Percentiles rank a stretch among this genome's conserved stretches.
Conservation (phyloP, 2,113 vertebrate genomes). For the Pluvianellus socialis region DNA sequence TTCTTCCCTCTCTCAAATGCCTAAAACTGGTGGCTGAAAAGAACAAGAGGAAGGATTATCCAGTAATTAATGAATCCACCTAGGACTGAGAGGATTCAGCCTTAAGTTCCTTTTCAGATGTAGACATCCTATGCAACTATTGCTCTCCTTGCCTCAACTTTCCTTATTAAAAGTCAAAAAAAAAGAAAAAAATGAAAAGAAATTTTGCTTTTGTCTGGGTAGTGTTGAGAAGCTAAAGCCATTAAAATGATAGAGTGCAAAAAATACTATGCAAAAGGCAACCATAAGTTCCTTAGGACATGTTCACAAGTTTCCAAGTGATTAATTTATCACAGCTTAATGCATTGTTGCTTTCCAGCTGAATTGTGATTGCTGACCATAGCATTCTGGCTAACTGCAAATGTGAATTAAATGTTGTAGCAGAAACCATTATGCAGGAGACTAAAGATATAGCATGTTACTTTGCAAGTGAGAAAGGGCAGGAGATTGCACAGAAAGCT, state of each 20-base stretch:
- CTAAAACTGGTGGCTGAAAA: neutral
- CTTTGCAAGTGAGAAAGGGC: neutral
- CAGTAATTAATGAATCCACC: neutral
- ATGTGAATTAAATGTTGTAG: neutral
- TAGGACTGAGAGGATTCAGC: neutral
- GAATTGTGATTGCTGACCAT: neutral
- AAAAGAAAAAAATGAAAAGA: neutral
- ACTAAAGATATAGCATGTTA: neutral
- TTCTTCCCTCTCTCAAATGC: neutral
- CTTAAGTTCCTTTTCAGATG: neutral
- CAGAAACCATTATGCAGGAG: neutral
- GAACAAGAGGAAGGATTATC: neutral
- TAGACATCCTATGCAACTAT: neutral
- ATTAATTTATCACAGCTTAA: constrained; percentile 48
- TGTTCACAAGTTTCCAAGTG: constrained; percentile 45
- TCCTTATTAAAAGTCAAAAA: neutral
- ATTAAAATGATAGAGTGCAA: constrained; percentile 37
- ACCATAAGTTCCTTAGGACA: constrained; percentile 6
- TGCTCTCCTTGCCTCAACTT: neutral
- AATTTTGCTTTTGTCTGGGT: neutral
- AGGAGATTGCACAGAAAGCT: neutral
- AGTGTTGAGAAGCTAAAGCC: constrained; percentile 16
- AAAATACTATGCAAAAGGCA: neutral
- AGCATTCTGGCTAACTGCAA: constrained; percentile 28
- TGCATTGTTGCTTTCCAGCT: neutral